phyloP scores from a whole-genome alignment of 2,888 invertebrate genomes.

The Temnothorax rugatulus region DNA sequence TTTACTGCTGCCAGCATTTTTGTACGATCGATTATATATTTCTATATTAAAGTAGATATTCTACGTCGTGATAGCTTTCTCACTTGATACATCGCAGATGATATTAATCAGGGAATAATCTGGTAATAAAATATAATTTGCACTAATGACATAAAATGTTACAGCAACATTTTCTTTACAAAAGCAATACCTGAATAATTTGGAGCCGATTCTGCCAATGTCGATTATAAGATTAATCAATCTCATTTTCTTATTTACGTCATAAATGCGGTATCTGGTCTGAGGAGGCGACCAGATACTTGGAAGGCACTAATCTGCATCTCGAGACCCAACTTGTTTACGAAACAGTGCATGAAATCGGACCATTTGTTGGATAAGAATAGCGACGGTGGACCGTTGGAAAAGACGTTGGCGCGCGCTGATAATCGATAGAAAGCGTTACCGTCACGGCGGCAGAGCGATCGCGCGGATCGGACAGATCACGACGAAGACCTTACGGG shows the following conservation, averaged over 20 bases:
- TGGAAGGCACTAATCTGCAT: slow-evolving; percentile 1
- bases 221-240: background rate
- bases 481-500: slow-evolving; percentile 16
- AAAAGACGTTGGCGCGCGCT: slow-evolving; percentile 53
- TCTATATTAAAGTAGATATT: slow-evolving; percentile 18
- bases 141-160: background rate
- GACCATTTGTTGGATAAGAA: slow-evolving; percentile 10
- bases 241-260: background rate
- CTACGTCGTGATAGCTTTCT: background rate
- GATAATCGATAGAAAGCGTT: slow-evolving; percentile 53
- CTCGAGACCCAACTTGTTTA: background rate
- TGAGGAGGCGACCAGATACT: background rate
- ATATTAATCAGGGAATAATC: background rate
- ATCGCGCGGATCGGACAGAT: slow-evolving; percentile 34
- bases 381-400: background rate
- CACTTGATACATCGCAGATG: background rate
- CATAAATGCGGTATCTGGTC: background rate
- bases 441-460: slow-evolving; percentile 31
- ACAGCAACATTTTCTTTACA: background rate
- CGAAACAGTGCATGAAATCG: slow-evolving; percentile 34
- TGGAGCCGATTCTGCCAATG: background rate
- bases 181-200: background rate
- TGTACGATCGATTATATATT: background rate
- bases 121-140: background rate
- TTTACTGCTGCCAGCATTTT: background rate